A percentile compares a stretch with the other conserved stretches of the same genome.
These are phyloP conservation scores for Sipunculus nudus DNA, from an alignment of 2,888 invertebrate genomes.

Conservation along the genomic window DNA sequence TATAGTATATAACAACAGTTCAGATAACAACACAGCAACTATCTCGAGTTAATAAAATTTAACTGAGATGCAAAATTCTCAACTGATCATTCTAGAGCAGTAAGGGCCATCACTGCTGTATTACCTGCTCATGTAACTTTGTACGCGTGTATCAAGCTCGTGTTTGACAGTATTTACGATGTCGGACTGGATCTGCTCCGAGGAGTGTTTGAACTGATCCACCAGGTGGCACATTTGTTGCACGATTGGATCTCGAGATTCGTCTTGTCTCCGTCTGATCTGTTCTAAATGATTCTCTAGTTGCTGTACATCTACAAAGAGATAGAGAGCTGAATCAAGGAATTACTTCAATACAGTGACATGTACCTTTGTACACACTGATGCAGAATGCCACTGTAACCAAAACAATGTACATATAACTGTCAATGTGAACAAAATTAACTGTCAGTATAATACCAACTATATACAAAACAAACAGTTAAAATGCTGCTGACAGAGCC, in stretches of 20 bases:
- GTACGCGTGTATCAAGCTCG: not conserved
- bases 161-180: not conserved
- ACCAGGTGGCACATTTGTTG: slow-evolving; percentile 50
- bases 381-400: too few species aligned
- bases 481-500: too few species aligned
- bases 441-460: too few species aligned
- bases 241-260: slow-evolving; percentile 54
- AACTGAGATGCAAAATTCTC: too few species aligned
- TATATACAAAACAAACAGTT: too few species aligned
- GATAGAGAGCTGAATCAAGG: not conserved
- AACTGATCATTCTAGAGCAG: too few species aligned
- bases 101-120: too few species aligned
- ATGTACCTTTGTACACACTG: not conserved
- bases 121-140: not conserved
- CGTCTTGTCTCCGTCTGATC: slow-evolving; percentile 49
- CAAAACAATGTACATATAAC: too few species aligned
- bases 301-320: slow-evolving; percentile 49
- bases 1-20: too few species aligned
- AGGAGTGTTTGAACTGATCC: slow-evolving; percentile 42
- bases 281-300: slow-evolving; percentile 55
- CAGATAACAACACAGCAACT: too few species aligned
- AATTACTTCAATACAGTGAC: not conserved
- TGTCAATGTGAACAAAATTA: too few species aligned
- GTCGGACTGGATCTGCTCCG: slow-evolving; percentile 12
- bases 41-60: too few species aligned